Conservation (phyloP, 2,797 vertebrate genomes). For the Enteromius unitaeniatus region DNA sequence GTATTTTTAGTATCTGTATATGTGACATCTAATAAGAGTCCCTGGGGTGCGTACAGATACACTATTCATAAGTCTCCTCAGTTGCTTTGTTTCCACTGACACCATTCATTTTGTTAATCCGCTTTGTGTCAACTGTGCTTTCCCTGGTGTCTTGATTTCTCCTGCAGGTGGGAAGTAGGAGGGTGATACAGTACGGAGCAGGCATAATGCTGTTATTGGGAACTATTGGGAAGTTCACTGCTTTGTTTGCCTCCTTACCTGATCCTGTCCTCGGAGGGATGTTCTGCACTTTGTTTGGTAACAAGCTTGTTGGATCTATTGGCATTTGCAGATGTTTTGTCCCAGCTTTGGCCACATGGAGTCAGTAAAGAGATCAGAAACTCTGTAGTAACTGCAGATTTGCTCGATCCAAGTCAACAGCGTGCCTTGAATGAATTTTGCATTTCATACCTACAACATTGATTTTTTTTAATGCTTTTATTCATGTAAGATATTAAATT, state of each 20-base stretch:
- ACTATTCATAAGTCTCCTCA: neutral
- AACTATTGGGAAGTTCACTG: slow-evolving; percentile 93
- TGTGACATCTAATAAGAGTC: slow-evolving; percentile 12
- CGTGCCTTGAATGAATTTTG: neutral
- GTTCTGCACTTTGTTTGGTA: slow-evolving; percentile 98
- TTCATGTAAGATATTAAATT: neutral
- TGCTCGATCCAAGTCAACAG: neutral
- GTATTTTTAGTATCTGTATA: neutral
- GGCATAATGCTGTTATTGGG: slow-evolving; percentile 92
- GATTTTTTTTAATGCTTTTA: neutral
- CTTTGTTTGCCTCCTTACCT: slow-evolving; percentile 92
- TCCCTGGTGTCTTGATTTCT: neutral
- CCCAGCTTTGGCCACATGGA: slow-evolving; percentile 44
- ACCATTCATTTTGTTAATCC: neutral
- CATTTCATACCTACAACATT: neutral
- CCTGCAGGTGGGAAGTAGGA: slow-evolving; percentile 90
- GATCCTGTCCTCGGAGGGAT: slow-evolving; percentile 96
- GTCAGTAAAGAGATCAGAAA: slow-evolving; percentile 49
- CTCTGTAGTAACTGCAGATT: neutral
- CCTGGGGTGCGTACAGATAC: neutral
- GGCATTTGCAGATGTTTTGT: slow-evolving; percentile 7
- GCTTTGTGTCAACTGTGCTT: neutral
- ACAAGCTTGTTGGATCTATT: slow-evolving; percentile 57
- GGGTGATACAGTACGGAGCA: slow-evolving; percentile 94
- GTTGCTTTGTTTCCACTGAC: neutral